Conservation (phyloP, 2,888 invertebrate genomes). For the Conomelus anceps region DNA sequence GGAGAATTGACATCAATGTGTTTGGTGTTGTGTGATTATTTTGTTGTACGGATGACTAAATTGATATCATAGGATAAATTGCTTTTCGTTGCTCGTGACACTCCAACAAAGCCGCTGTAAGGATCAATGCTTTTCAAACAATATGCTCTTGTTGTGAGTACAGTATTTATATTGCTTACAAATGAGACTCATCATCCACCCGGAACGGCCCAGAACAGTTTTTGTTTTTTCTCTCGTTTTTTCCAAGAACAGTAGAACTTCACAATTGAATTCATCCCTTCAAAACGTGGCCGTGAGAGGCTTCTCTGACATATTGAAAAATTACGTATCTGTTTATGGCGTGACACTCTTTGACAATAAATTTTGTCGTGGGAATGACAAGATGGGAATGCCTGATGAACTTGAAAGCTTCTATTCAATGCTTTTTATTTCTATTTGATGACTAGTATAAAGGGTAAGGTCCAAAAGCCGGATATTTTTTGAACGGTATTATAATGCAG, state of each 20-base stretch:
- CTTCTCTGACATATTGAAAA: neutral
- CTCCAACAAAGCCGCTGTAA: neutral
- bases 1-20: neutral
- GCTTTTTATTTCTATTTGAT: neutral
- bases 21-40: neutral
- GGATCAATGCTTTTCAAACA: neutral
- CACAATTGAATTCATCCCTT: neutral
- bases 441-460: neutral
- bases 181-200: neutral
- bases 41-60: neutral
- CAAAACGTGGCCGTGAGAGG: neutral
- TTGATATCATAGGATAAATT: neutral
- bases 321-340: neutral
- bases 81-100: neutral
- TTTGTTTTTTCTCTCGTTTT: no score
- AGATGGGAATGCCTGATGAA: neutral
- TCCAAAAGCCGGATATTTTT: no score
- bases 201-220: neutral
- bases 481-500: no score
- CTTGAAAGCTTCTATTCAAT: neutral
- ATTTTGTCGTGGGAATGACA: neutral
- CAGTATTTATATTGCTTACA: neutral
- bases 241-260: no score
- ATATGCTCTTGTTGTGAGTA: neutral
- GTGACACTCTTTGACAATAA: neutral